Evolutionary conservation across 2,797 vertebrate genomes (phyloP).

Genomic region (Trachurus trachurus): DNA sequence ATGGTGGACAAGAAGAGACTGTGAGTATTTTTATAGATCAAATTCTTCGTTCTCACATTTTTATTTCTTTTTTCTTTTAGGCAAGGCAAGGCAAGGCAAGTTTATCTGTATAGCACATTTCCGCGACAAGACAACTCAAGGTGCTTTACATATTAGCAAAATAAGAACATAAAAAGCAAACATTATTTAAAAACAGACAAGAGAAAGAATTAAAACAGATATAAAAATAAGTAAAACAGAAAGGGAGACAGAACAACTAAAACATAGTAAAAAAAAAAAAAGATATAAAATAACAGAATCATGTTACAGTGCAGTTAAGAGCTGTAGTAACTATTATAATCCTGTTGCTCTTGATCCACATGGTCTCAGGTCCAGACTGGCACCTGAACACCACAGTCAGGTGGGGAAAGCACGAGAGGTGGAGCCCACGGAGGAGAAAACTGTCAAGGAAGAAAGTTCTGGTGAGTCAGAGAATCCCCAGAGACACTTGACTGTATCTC

Average conservation of each 20-base stretch:
- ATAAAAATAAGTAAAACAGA: no score
- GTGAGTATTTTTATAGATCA: constrained; percentile 84
- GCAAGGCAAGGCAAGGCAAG: no score
- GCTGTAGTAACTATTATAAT: not conserved
- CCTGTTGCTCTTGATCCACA: not conserved
- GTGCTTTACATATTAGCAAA: no score
- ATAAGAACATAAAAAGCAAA: no score
- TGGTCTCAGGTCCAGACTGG: constrained; percentile 90
- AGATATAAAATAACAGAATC: no score
- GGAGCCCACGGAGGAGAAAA: constrained; percentile 84
- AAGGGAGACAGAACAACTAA: no score
- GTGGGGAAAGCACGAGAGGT: constrained; percentile 72
- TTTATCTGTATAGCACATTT: no score
- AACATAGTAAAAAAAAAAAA: no score
- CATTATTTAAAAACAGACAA: no score
- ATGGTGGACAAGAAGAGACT: constrained; percentile 97
- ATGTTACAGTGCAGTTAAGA: no score
- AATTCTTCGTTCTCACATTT: not conserved
- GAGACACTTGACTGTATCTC: constrained; percentile 6
- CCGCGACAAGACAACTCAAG: no score
- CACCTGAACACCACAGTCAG: constrained; percentile 87
- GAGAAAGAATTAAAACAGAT: no score
- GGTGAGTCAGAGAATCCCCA: constrained; percentile 78
- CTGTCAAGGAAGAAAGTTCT: constrained; percentile 83
- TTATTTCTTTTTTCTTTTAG: not conserved